phyloP scores from a whole-genome alignment of 92 coral and sea anemone genomes.

The Palythoa grandiflora region DNA sequence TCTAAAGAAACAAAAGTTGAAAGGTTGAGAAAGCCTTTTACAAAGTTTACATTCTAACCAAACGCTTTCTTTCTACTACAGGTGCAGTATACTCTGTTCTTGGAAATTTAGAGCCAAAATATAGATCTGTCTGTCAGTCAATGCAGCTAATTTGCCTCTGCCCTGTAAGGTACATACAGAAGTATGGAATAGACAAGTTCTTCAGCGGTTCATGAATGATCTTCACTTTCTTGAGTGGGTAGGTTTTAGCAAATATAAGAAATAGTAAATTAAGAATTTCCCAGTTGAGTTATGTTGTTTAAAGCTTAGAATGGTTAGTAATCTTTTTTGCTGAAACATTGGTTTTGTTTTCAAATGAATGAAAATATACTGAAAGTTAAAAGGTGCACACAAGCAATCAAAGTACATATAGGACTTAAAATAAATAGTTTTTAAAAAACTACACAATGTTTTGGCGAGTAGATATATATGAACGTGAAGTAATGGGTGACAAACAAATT shows the following conservation, averaged over 20 bases:
- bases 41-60: neutral
- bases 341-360: no score
- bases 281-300: no score
- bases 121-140: constrained; percentile 51
- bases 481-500: no score
- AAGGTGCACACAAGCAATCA: no score
- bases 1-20: neutral
- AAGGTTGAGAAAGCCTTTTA: neutral
- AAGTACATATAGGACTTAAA: no score
- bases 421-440: no score
- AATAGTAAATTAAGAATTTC: no score
- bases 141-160: constrained; percentile 58
- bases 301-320: no score
- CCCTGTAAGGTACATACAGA: constrained; percentile 50
- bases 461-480: no score
- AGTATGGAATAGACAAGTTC: constrained; percentile 56
- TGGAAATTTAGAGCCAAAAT: constrained; percentile 66
- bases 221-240: constrained; percentile 57
- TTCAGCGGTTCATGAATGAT: constrained; percentile 64
- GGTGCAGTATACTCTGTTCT: constrained; percentile 70
- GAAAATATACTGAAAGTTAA: no score
- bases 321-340: no score
- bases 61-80: neutral
- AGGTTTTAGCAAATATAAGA: constrained; percentile 8
- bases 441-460: no score